These are phyloP conservation scores for Merops nubicus DNA, from an alignment of 2,113 vertebrate genomes.

Conservation along the genomic window DNA sequence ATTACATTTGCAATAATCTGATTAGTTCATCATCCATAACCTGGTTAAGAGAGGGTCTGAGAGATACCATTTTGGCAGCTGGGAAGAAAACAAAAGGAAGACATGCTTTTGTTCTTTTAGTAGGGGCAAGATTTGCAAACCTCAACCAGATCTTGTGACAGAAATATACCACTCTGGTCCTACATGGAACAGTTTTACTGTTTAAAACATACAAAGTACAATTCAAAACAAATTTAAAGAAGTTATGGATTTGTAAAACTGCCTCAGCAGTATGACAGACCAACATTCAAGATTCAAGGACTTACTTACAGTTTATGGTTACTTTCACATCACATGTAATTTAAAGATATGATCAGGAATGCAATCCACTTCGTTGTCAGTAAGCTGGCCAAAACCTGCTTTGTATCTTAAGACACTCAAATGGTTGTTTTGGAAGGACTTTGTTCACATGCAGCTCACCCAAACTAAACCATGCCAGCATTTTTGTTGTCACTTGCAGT, in stretches of 20 bases:
- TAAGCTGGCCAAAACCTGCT: not conserved
- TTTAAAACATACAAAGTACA: not conserved
- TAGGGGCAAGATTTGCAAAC: not conserved
- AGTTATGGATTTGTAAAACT: not conserved
- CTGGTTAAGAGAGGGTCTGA: conserved; percentile 42
- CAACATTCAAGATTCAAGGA: not conserved
- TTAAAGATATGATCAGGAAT: not conserved
- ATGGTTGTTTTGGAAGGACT: not conserved
- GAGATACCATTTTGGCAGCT: not conserved
- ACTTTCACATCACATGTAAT: not conserved
- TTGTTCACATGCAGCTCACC: not conserved
- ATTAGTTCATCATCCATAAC: conserved; percentile 45
- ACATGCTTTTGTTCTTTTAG: not conserved
- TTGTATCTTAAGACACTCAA: not conserved
- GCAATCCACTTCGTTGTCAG: not conserved
- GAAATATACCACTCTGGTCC: not conserved
- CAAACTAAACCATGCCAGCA: not conserved
- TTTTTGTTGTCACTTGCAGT: not conserved
- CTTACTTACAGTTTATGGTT: not conserved
- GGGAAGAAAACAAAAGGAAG: not conserved
- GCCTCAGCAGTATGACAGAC: not conserved
- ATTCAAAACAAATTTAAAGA: not conserved
- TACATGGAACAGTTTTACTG: not conserved
- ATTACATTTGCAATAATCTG: conserved; percentile 55
- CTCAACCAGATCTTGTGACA: not conserved